Conservation (phyloP, 2,888 invertebrate species). For the Dorcus hopei region DNA sequence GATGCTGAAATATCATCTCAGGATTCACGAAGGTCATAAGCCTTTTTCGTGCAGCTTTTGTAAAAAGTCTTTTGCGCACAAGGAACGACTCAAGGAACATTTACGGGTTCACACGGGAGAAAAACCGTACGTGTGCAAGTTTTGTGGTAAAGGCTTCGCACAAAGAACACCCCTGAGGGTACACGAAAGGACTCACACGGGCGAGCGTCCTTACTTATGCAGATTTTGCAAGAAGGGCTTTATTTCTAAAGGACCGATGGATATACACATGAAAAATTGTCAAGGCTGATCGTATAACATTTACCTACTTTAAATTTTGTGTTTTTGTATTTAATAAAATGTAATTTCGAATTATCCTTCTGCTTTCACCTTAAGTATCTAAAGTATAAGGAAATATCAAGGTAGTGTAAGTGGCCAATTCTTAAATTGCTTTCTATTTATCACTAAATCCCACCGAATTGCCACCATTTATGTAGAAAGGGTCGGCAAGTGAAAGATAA, state of each 20-base stretch:
- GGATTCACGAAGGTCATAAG: constrained; percentile 45
- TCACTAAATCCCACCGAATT: no score
- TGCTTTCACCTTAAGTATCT: no score
- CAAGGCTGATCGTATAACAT: constrained; percentile 31
- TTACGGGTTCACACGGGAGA: constrained; percentile 39
- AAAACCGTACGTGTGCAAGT: constrained; percentile 51
- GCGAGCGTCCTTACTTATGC: constrained; percentile 60
- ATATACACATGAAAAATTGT: constrained; percentile 57
- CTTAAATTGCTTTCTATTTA: no score
- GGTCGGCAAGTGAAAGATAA: no score
- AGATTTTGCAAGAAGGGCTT: constrained; percentile 59
- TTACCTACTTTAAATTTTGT: neutral
- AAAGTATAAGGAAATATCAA: no score
- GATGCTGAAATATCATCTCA: constrained; percentile 50
- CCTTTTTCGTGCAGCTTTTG: constrained; percentile 44
- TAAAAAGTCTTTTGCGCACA: constrained; percentile 44
- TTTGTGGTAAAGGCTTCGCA: constrained; percentile 61
- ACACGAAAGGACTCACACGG: constrained; percentile 63
- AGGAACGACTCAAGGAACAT: constrained; percentile 43
- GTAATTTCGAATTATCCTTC: no score
- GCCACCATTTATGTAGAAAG: no score
- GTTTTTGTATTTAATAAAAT: no score
- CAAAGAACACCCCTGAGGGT: constrained; percentile 62
- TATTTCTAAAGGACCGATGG: constrained; percentile 60
- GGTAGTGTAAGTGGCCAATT: no score